A percentile compares a stretch with the other conserved stretches of the same genome.
Evolutionary conservation across 2,797 vertebrate species (phyloP).

Genomic region (Manis javanica): DNA sequence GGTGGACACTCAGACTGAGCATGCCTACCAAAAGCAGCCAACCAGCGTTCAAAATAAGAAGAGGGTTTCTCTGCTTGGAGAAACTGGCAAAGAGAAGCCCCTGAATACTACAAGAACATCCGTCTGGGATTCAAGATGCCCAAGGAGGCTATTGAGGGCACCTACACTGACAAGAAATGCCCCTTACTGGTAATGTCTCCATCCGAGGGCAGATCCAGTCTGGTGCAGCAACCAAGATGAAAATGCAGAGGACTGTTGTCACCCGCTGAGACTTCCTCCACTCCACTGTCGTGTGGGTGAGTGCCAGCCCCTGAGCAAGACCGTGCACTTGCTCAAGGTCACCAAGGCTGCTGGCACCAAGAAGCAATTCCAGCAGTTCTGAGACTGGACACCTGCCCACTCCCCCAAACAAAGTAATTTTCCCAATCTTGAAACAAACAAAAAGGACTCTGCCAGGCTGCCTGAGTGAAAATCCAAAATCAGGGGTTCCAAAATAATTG

Average conservation of each 20-base stretch:
- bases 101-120: constrained; percentile 91
- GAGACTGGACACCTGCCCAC: neutral
- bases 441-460: neutral
- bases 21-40: constrained; percentile 92
- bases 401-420: neutral
- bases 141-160: constrained; percentile 94
- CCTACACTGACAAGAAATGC: constrained; percentile 95
- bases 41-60: constrained; percentile 94
- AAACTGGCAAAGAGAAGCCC: constrained; percentile 90
- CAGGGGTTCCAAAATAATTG: neutral
- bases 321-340: constrained; percentile 95
- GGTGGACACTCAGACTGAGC: constrained; percentile 87
- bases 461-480: neutral
- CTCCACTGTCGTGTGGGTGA: constrained; percentile 96
- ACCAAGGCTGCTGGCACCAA: constrained; percentile 95
- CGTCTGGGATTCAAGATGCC: constrained; percentile 95
- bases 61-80: constrained; percentile 74
- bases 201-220: constrained; percentile 94
- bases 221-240: constrained; percentile 90
- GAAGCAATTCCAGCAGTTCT: constrained; percentile 90
- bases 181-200: constrained; percentile 94
- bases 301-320: constrained; percentile 94
- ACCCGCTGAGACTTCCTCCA: constrained; percentile 95
- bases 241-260: constrained; percentile 96
- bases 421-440: neutral